Conservation (phyloP, 2,797 vertebrate genomes). For the Saguinus oedipus region DNA sequence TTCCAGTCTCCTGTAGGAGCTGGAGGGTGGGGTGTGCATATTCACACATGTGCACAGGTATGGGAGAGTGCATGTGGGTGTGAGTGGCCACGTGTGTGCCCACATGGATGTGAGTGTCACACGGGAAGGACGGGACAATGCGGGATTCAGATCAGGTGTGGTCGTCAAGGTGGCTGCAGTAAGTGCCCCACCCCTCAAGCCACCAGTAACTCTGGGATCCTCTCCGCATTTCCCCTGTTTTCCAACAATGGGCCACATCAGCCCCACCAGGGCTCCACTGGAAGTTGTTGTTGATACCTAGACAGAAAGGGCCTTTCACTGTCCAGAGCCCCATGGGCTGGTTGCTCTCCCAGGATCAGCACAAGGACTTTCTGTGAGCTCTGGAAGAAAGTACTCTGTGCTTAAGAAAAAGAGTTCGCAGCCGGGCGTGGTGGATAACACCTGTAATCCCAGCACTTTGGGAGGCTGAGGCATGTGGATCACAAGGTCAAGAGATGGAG, state of each 20-base stretch:
- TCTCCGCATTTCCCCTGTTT: background rate
- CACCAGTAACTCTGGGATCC: background rate
- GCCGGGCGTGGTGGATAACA: too few species aligned
- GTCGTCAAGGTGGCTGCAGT: too few species aligned
- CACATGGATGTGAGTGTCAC: background rate
- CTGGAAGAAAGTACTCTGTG: background rate
- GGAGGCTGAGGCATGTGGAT: too few species aligned
- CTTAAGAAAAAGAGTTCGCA: background rate
- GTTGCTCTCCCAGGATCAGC: background rate
- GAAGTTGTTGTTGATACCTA: background rate
- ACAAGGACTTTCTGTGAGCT: background rate
- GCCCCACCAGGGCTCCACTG: background rate
- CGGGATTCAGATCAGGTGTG: background rate
- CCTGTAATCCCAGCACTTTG: too few species aligned
- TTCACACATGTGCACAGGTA: too few species aligned
- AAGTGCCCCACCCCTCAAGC: background rate
- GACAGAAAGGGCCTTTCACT: background rate
- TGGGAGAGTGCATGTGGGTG: accelerated
- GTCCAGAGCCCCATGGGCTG: background rate
- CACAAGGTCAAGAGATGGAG: too few species aligned
- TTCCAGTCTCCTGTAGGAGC: background rate
- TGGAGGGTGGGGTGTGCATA: too few species aligned
- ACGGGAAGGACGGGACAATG: accelerated
- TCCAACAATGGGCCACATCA: background rate
- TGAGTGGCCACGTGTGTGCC: background rate